Conservation (phyloP, 2,113 vertebrate genomes). For the Zosterops pallidus region DNA sequence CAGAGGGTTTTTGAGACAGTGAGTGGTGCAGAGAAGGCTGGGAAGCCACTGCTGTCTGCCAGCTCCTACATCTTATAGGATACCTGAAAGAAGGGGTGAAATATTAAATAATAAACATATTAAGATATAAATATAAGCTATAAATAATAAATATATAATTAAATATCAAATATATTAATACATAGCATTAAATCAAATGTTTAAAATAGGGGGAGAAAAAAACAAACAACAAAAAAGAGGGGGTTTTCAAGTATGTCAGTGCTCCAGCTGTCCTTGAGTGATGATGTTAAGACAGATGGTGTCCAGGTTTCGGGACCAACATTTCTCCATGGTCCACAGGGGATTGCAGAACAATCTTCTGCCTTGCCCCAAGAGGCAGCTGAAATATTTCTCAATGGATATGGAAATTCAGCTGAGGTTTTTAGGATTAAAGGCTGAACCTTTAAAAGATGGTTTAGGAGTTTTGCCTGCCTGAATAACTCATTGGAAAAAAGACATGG, state of each 20-base stretch:
- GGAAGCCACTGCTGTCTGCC: background rate
- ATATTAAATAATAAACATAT: background rate
- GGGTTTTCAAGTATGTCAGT: background rate
- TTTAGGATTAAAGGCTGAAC: background rate
- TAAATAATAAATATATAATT: too few species aligned
- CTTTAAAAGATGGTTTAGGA: background rate
- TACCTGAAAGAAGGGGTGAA: background rate
- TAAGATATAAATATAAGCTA: too few species aligned
- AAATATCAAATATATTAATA: background rate
- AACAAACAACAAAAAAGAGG: too few species aligned
- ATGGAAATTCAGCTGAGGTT: background rate
- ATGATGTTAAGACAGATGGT: background rate
- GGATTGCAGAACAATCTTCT: background rate
- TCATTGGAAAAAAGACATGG: rapidly evolving
- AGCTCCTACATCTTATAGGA: background rate
- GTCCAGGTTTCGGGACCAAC: background rate
- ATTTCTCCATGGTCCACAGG: rapidly evolving
- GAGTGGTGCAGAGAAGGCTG: background rate
- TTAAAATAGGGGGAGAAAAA: background rate
- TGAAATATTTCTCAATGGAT: background rate
- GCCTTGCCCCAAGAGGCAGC: background rate
- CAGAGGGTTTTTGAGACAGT: background rate
- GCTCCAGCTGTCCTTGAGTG: background rate
- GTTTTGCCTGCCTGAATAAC: background rate
- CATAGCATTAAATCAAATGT: background rate